Evolutionary conservation across 1,140 invertebrate genomes (phyloP).

Genomic region (Ceratina japonica): DNA sequence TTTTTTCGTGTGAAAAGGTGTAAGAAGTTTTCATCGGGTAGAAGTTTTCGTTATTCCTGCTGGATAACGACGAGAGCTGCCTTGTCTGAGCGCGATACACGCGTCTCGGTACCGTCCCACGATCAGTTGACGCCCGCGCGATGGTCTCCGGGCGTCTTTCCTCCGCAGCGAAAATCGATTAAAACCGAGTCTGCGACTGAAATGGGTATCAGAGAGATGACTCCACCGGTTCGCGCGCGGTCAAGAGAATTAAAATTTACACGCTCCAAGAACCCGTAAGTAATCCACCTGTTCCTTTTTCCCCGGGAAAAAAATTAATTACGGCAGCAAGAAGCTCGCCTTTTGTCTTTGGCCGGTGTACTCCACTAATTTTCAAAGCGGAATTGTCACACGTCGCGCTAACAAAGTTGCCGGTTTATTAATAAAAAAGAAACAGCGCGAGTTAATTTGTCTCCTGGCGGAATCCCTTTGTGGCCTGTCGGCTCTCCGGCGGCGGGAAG

Average conservation of each 20-base stretch:
- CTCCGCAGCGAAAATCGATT: too few relatives aligned
- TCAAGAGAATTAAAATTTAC: too few relatives aligned
- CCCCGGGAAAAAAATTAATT: too few relatives aligned
- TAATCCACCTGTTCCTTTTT: too few relatives aligned
- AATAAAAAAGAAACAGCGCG: not conserved
- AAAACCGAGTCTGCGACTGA: too few relatives aligned
- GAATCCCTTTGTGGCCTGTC: conserved; percentile 15
- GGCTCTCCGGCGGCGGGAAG: not conserved
- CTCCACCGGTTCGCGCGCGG: not conserved
- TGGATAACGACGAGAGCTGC: not conserved
- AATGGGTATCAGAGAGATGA: not conserved
- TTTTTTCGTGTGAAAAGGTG: too few relatives aligned
- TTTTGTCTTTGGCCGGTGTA: not conserved
- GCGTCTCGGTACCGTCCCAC: too few relatives aligned
- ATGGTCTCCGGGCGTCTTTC: too few relatives aligned
- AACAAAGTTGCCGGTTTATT: conserved; percentile 6
- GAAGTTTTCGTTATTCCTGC: not conserved
- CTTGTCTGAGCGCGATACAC: not conserved
- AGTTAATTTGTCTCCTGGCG: conserved; percentile 5
- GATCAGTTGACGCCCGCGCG: too few relatives aligned
- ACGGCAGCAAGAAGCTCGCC: not conserved
- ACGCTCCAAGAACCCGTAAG: too few relatives aligned
- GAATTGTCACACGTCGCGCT: conserved; percentile 1
- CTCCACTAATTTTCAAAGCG: not conserved
- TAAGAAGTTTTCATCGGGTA: too few relatives aligned